phyloP scores from a whole-genome alignment of 2,888 invertebrate genomes.

The Sphaeridia pumilis region DNA sequence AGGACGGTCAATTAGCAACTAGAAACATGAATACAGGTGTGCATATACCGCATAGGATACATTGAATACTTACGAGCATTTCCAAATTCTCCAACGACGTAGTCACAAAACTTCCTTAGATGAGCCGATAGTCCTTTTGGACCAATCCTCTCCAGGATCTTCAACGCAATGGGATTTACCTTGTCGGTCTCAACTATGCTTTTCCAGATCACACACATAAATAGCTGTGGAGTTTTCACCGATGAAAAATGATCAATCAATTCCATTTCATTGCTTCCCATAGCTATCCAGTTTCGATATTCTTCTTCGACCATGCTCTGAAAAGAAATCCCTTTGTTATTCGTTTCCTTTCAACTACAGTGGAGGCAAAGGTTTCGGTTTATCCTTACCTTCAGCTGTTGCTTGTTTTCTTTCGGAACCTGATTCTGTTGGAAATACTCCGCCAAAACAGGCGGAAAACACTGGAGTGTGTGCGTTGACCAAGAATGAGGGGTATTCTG shows the following conservation, averaged over 20 bases:
- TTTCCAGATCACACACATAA: conserved; percentile 87
- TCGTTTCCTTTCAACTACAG: too few species aligned
- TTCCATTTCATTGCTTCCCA: conserved; percentile 86
- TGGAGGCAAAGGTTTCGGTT: too few species aligned
- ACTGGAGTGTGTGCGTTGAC: conserved; percentile 83
- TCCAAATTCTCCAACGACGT: conserved; percentile 81
- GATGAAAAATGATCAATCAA: conserved; percentile 91
- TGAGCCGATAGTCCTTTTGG: conserved; percentile 83
- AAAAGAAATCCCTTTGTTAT: too few species aligned
- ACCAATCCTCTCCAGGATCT: conserved; percentile 85
- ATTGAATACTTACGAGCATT: conserved; percentile 52
- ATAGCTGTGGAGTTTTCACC: conserved; percentile 79
- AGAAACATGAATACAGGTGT: not conserved
- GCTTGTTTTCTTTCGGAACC: conserved; percentile 77
- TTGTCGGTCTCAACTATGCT: conserved; percentile 82
- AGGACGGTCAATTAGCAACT: too few species aligned
- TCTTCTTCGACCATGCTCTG: conserved; percentile 84
- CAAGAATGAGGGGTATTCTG: conserved; percentile 91
- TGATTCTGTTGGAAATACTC: conserved; percentile 82
- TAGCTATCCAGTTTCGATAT: conserved; percentile 89
- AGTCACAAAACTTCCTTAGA: conserved; percentile 87
- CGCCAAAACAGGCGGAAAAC: conserved; percentile 77
- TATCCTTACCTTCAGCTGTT: conserved; percentile 65
- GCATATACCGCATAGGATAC: not conserved
- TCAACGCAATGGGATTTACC: conserved; percentile 88